These are phyloP conservation scores for Acanthacorydalis orientalis DNA, from an alignment of 2,888 invertebrate genomes.

Conservation along the genomic window DNA sequence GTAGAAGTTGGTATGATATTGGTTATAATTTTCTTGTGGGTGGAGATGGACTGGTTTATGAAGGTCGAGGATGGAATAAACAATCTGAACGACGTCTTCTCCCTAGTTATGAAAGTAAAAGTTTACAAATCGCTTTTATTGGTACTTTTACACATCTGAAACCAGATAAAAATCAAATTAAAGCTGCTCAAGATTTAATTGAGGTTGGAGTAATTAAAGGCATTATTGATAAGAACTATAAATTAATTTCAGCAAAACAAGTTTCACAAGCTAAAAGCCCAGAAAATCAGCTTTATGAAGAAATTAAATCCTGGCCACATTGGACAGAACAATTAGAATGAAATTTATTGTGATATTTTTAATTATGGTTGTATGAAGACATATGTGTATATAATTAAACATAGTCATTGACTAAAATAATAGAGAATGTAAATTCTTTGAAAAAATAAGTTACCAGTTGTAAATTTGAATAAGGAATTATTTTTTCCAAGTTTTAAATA, in stretches of 20 bases:
- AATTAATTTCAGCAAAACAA: slow-evolving; percentile 50
- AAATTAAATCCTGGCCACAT: slow-evolving; percentile 53
- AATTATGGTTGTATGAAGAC: not conserved
- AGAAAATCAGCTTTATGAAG: slow-evolving; percentile 42
- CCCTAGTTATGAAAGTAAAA: slow-evolving; percentile 42
- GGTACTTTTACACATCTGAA: slow-evolving; percentile 44
- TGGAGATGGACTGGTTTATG: slow-evolving; percentile 58
- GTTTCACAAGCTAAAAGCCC: slow-evolving; percentile 49
- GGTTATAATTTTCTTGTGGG: slow-evolving; percentile 64
- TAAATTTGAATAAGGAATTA: no score
- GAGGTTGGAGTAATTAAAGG: slow-evolving; percentile 39
- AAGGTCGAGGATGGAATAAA: slow-evolving; percentile 56
- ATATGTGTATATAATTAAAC: no score
- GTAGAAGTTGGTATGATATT: slow-evolving; percentile 45
- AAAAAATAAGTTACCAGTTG: no score
- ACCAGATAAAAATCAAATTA: slow-evolving; percentile 36
- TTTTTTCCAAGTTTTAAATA: no score
- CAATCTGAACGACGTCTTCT: slow-evolving; percentile 47
- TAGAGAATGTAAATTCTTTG: no score
- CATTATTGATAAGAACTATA: slow-evolving; percentile 44
- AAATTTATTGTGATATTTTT: not conserved
- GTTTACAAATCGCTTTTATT: slow-evolving; percentile 55
- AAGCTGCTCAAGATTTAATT: slow-evolving; percentile 43
- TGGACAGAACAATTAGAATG: slow-evolving; percentile 26
- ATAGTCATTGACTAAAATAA: no score